These are phyloP conservation scores for Sitta europaea DNA, from an alignment of 2,113 vertebrate genomes.

Conservation along the genomic window DNA sequence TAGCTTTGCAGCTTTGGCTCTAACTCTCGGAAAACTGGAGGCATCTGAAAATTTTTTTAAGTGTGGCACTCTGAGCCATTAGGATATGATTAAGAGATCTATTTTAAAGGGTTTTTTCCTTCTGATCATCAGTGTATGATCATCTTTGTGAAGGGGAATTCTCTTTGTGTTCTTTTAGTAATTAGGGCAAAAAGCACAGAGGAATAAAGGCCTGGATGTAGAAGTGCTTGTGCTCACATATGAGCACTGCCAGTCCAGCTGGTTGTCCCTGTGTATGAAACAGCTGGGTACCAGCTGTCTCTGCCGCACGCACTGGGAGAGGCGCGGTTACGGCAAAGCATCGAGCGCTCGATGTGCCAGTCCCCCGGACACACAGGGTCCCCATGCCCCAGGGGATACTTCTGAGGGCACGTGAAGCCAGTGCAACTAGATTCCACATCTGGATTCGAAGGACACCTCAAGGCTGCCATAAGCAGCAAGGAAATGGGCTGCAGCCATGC, in stretches of 20 bases:
- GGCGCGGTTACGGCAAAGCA: background rate
- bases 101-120: background rate
- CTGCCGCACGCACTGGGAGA: accelerated
- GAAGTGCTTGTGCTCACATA: background rate
- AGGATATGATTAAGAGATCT: background rate
- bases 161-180: background rate
- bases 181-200: background rate
- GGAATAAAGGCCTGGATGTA: background rate
- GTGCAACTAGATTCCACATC: background rate
- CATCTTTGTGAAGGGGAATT: background rate
- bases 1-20: background rate
- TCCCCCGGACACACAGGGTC: accelerated
- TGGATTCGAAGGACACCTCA: background rate
- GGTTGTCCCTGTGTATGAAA: accelerated
- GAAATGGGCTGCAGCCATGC: background rate
- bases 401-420: background rate
- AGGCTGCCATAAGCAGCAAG: background rate
- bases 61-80: background rate
- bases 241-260: background rate
- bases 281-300: accelerated
- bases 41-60: background rate
- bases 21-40: background rate
- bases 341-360: accelerated
- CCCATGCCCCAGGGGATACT: accelerated
- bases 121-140: background rate